A percentile compares a stretch with the other conserved stretches of the same genome.
Conservation (phyloP, 2,113 vertebrate genomes). For the Abramis brama region DNA sequence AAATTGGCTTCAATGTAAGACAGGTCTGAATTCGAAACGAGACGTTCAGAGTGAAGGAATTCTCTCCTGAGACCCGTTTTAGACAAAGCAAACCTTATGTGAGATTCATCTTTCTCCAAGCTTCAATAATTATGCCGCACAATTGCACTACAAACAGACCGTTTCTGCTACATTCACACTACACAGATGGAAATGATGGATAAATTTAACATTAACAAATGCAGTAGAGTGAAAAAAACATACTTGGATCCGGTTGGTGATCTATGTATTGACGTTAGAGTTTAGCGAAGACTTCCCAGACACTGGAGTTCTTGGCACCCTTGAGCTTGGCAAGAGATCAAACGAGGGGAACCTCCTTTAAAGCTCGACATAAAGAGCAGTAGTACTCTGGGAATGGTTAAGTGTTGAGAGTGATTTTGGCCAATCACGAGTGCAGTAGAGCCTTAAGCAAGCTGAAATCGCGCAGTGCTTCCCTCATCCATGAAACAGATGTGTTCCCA, state of each 20-base stretch:
- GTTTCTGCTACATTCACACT: neutral
- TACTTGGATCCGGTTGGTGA: conserved; percentile 1
- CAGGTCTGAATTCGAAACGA: neutral
- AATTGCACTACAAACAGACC: neutral
- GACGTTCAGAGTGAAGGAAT: neutral
- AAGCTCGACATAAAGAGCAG: neutral
- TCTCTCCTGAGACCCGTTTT: neutral
- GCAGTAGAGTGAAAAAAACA: neutral
- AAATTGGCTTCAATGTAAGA: neutral
- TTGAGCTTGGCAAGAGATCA: conserved; percentile 26
- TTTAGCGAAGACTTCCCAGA: neutral
- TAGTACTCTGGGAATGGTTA: conserved; percentile 27
- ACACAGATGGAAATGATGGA: conserved; percentile 15
- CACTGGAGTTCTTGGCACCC: conserved; percentile 20
- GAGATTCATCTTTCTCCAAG: neutral
- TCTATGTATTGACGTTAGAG: neutral
- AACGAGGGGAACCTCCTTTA: conserved; percentile 21
- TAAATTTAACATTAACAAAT: neutral
- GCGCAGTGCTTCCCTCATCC: neutral
- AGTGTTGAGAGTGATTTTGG: conserved; percentile 33
- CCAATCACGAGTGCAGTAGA: neutral
- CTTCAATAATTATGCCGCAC: neutral
- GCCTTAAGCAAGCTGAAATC: conserved; percentile 11
- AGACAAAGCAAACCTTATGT: conserved; percentile 1
- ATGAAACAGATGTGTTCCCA: conserved; percentile 15